These are phyloP conservation scores for Manacus vitellinus DNA, from an alignment of 2,113 vertebrate species.

Conservation along the genomic window DNA sequence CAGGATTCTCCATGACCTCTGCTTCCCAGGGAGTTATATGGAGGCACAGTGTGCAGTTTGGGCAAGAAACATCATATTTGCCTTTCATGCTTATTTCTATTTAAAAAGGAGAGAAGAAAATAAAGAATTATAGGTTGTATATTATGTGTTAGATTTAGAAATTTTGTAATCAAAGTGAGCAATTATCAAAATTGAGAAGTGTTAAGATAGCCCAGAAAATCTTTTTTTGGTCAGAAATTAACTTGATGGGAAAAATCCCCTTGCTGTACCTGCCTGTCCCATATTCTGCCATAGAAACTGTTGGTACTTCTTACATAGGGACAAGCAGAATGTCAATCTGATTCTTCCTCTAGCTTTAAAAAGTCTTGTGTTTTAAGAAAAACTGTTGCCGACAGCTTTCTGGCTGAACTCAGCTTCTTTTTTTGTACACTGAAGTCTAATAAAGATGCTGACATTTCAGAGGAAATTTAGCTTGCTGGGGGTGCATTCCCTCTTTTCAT, in stretches of 20 bases:
- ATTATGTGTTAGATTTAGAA: neutral
- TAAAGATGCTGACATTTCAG: neutral
- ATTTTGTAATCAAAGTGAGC: neutral
- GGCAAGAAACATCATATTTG: neutral
- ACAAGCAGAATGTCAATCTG: neutral
- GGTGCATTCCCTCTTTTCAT: neutral
- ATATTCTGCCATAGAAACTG: neutral
- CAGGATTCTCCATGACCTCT: neutral
- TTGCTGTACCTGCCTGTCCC: neutral
- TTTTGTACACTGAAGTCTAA: neutral
- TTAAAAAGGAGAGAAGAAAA: neutral
- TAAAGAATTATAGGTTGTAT: rapidly evolving
- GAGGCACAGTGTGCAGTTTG: neutral
- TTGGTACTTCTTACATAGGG: neutral
- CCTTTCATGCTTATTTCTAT: neutral
- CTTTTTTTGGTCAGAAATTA: neutral
- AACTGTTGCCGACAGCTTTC: neutral
- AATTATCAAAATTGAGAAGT: neutral
- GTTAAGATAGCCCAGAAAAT: neutral
- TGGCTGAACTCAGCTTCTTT: neutral
- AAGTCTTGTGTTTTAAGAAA: neutral
- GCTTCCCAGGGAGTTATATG: rapidly evolving
- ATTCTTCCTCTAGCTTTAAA: neutral
- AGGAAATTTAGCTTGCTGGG: neutral
- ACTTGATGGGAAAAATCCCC: neutral